Base-by-base conservation (phyloP, 2,797 vertebrate species). In the Leuciscus waleckii region DNA sequence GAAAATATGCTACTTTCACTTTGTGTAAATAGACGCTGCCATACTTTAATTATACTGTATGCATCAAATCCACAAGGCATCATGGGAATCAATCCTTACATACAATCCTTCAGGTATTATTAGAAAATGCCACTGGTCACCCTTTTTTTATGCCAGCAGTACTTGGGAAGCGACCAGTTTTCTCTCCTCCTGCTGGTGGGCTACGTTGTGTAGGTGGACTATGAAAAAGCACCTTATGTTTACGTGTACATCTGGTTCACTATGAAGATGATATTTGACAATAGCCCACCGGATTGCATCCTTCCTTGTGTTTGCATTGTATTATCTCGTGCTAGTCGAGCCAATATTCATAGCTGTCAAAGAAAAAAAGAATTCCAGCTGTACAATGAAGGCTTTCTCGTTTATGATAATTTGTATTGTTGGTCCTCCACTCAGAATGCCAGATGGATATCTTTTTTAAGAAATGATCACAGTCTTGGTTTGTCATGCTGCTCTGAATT, bases 201-300 rank as follows among this genome's bases (percentile, higher is more conserved):
- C 76, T 63, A 41, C 23, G n/a, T 76, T 77, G 78, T 79, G n/a
- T 8, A 21, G 41, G 43, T 81, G 65, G 39, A 35, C 46, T 85
- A 76, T 43, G 35, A 69, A 88, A 86, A 85, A 85, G 65, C 67
- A 78, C 65, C 83, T 81, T 69, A 26, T 81, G 73, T 79, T 85
- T 86, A 74, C 2, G 11, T 82, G 67, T 79, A 58, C 69, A 79
- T 69, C 78, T 63, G 37, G 37, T 56, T 82, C 14, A 16, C 70
- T 86, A 49, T 87, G 69, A 80, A 58, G 61, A 41, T 71, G 67
- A 71, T 79, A 82, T 82, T 88, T 85, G 49, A 85, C 37, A 87
- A 87, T 78, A 49, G 56, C 82, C 49, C n/a, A 46, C 51, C 71
- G 81, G 77, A 87, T 81, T 87, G 83, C 73, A 65, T 84, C 35